A percentile compares a stretch with the other conserved stretches of the same genome.
phyloP scores from a whole-genome alignment of 2,797 vertebrate species.

The Taenioides sp. region DNA sequence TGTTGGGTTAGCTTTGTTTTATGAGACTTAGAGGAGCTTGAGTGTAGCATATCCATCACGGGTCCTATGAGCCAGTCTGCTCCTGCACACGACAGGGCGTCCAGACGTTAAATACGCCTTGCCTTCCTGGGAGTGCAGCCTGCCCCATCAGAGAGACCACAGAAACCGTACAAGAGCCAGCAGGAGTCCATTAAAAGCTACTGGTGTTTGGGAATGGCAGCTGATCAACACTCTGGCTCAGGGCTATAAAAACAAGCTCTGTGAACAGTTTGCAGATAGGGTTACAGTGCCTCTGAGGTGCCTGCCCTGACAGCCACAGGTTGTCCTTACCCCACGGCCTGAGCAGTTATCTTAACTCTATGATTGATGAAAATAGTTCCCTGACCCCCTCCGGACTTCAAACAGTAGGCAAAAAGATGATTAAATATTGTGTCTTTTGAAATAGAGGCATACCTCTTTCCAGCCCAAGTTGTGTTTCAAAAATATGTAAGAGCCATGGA shows the following conservation, averaged over 20 bases:
- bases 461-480: conserved; percentile 2
- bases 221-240: conserved; percentile 64
- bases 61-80: conserved; percentile 45
- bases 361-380: conserved; percentile 85
- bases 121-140: conserved; percentile 11
- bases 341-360: conserved; percentile 36
- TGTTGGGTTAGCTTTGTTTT: conserved; percentile 41
- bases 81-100: conserved; percentile 43
- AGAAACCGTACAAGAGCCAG: conserved; percentile 44
- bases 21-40: conserved; percentile 55
- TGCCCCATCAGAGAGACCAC: conserved; percentile 16
- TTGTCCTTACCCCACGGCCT: conserved; percentile 35
- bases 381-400: conserved; percentile 74
- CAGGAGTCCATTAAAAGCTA: conserved; percentile 53
- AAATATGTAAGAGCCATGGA: not conserved
- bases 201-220: conserved; percentile 62
- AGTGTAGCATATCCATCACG: conserved; percentile 64
- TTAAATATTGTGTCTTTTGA: conserved; percentile 22
- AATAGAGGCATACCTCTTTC: not conserved
- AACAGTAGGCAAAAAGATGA: conserved; percentile 27
- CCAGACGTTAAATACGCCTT: conserved; percentile 28
- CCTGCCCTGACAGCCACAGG: conserved; percentile 19
- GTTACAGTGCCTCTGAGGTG: conserved; percentile 79
- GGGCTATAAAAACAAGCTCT: conserved; percentile 78
- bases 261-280: conserved; percentile 80